phyloP scores from a whole-genome alignment of 2,797 vertebrate genomes.

The Anguilla marmorata region DNA sequence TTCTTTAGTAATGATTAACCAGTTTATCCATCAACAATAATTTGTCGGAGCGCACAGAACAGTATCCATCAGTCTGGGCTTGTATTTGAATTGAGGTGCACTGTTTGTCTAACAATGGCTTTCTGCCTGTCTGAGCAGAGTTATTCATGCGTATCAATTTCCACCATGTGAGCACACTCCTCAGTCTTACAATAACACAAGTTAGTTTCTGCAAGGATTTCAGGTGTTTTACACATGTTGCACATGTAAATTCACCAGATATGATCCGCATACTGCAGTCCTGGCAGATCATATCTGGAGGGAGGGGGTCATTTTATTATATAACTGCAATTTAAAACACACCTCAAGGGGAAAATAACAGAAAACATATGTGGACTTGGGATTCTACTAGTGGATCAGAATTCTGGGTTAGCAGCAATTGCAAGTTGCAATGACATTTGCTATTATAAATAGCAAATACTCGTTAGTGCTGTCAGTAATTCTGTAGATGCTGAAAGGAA shows the following conservation, averaged over 20 bases:
- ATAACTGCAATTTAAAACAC: not conserved
- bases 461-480: not conserved
- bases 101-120: no score
- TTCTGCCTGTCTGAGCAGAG: no score
- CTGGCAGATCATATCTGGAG: not conserved
- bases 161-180: no score
- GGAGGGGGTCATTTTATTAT: not conserved
- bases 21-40: no score
- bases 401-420: not conserved
- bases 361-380: not conserved
- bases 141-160: no score
- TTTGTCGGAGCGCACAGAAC: no score
- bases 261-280: not conserved
- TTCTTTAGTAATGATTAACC: no score
- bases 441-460: not conserved
- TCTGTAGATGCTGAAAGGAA: not conserved
- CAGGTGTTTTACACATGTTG: not conserved
- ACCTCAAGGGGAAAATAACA: not conserved
- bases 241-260: not conserved
- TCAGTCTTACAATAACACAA: no score
- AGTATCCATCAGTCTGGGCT: no score
- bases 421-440: not conserved
- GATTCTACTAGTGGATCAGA: not conserved
- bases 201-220: not conserved
- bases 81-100: no score